Percentiles rank a stretch among this genome's conserved stretches.
Evolutionary conservation across 2,888 invertebrate genomes (phyloP).

Genomic region (Theretra japonica): DNA sequence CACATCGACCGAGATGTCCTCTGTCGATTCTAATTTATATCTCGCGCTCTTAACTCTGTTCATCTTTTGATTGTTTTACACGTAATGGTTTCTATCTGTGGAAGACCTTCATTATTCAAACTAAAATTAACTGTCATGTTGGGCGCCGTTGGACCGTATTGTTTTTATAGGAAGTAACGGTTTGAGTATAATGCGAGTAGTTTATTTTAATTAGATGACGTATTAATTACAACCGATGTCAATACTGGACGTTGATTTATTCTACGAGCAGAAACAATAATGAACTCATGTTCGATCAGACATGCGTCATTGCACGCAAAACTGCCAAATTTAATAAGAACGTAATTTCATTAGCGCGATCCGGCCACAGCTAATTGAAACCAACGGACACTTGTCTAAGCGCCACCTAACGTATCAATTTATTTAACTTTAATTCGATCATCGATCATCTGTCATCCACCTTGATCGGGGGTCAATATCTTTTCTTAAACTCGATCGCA

Average conservation of each 20-base stretch:
- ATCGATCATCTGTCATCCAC: conserved; percentile 79
- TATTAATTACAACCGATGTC: conserved; percentile 32
- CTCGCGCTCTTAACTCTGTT: conserved; percentile 47
- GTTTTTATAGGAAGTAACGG: conserved; percentile 28
- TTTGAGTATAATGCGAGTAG: conserved; percentile 17
- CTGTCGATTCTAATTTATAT: conserved; percentile 68
- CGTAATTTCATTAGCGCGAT: conserved; percentile 1
- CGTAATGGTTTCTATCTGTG: conserved; percentile 34
- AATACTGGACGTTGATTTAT: conserved; percentile 6
- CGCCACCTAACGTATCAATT: conserved; percentile 74
- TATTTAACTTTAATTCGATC: conserved; percentile 65
- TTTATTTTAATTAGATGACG: conserved; percentile 21
- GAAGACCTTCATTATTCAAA: conserved; percentile 29
- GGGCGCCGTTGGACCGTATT: conserved; percentile 13
- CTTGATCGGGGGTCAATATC: conserved; percentile 77
- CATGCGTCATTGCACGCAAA: not conserved
- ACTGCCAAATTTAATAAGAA: not conserved
- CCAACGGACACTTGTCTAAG: conserved; percentile 57
- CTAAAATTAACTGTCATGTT: conserved; percentile 28
- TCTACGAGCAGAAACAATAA: not conserved
- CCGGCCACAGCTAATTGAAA: conserved; percentile 4
- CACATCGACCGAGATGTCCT: conserved; percentile 63
- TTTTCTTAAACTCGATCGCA: conserved; percentile 69
- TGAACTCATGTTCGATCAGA: not conserved
- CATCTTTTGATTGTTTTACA: conserved; percentile 50